These are phyloP conservation scores for Chauna torquata DNA, from an alignment of 2,113 vertebrate species.

Conservation along the genomic window DNA sequence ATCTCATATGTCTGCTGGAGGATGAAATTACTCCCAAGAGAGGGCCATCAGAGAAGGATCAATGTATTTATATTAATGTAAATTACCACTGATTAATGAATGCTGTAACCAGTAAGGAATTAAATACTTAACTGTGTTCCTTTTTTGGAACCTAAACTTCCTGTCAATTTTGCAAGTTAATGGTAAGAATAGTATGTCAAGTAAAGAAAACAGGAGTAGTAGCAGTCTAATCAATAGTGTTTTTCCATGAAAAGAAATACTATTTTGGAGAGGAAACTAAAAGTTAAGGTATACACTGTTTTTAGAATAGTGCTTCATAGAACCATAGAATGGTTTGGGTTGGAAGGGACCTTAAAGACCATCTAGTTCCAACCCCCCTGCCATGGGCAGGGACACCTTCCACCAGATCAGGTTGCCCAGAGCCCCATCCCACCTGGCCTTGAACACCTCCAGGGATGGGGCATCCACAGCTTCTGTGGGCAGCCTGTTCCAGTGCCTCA, in stretches of 20 bases:
- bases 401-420: not conserved
- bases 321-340: not conserved
- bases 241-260: not conserved
- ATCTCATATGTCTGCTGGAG: slow-evolving; percentile 62
- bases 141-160: slow-evolving; percentile 19
- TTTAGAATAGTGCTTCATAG: not conserved
- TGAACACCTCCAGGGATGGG: not conserved
- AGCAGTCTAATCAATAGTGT: not conserved
- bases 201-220: not conserved
- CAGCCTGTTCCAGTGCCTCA: not conserved
- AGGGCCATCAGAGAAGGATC: slow-evolving; percentile 57
- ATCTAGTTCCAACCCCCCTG: not conserved
- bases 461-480: not conserved
- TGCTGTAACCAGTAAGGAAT: slow-evolving; percentile 18
- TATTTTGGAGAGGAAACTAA: not conserved
- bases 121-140: slow-evolving; percentile 24
- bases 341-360: not conserved
- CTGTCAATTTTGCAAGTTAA: slow-evolving; percentile 26
- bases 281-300: not conserved
- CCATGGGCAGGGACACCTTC: not conserved
- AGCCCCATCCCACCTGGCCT: not conserved
- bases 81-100: slow-evolving; percentile 71
- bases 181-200: not conserved
- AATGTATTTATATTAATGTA: slow-evolving; percentile 70
- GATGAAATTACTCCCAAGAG: slow-evolving; percentile 66